These are phyloP conservation scores for Acropternis orthonyx DNA, from an alignment of 2,797 vertebrate genomes.

Conservation along the genomic window DNA sequence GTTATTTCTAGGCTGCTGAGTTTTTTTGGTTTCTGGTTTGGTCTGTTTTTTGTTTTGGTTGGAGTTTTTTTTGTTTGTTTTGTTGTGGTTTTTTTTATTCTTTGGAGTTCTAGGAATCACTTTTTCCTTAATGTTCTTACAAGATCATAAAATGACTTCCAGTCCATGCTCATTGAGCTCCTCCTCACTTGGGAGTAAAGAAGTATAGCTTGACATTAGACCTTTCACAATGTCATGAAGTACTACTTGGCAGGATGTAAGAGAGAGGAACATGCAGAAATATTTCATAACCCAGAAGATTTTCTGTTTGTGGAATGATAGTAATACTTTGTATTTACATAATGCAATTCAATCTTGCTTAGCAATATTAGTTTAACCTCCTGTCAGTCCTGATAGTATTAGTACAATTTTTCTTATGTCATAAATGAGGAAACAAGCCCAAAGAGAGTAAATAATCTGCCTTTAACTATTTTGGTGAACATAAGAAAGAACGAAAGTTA, in stretches of 20 bases:
- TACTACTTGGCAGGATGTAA: background rate
- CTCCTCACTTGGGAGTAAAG: background rate
- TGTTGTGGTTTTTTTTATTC: background rate
- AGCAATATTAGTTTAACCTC: slow-evolving; percentile 46
- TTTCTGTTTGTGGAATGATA: slow-evolving; percentile 1
- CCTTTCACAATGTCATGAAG: background rate
- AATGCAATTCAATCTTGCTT: slow-evolving; percentile 25
- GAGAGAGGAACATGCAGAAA: background rate
- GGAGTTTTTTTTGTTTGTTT: no score
- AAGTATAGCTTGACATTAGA: background rate
- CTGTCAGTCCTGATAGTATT: background rate
- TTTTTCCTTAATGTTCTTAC: background rate
- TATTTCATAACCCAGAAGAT: slow-evolving; percentile 1
- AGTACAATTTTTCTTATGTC: background rate
- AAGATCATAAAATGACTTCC: background rate
- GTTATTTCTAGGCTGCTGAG: background rate
- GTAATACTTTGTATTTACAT: slow-evolving; percentile 6
- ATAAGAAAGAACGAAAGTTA: background rate
- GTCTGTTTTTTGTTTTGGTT: no score
- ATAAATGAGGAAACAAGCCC: background rate
- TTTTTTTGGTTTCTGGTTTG: background rate
- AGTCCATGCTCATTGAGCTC: background rate
- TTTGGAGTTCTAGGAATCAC: background rate
- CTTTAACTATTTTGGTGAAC: background rate
- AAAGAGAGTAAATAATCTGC: background rate